A percentile compares a stretch with the other conserved stretches of the same genome.
These are phyloP conservation scores for Anguilla pacifica DNA, from an alignment of 2,797 vertebrate species.

Conservation along the genomic window DNA sequence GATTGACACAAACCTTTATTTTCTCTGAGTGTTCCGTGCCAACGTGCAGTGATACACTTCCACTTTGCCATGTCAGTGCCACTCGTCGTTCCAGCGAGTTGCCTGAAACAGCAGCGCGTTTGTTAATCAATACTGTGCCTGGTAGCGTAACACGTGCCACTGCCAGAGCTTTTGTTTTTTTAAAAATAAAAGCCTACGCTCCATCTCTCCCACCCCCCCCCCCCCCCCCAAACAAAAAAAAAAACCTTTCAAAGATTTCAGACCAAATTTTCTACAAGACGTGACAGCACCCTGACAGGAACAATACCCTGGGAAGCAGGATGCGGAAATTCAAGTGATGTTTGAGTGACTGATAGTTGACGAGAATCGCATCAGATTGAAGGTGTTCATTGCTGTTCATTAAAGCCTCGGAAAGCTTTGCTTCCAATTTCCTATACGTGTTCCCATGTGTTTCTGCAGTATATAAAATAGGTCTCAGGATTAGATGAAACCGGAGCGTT, in stretches of 20 bases:
- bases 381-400: background rate
- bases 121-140: background rate
- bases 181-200: background rate
- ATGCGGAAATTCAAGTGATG: background rate
- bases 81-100: background rate
- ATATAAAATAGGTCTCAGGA: slow-evolving; percentile 6
- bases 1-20: slow-evolving; percentile 18
- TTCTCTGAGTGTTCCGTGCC: slow-evolving; percentile 18
- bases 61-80: slow-evolving; percentile 16
- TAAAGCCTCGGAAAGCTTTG: background rate
- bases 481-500: background rate
- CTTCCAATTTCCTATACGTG: background rate
- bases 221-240: background rate
- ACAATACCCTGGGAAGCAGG: background rate
- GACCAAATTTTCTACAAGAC: background rate
- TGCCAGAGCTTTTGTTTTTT: background rate
- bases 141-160: background rate
- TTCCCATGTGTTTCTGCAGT: background rate
- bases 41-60: slow-evolving; percentile 16
- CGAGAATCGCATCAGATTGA: background rate
- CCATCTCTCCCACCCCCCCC: background rate
- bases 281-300: background rate
- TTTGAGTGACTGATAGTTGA: slow-evolving; percentile 2
- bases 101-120: background rate
- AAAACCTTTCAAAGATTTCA: background rate